These are phyloP conservation scores for Rhimphoctona megacephalus DNA, from an alignment of 2,888 invertebrate genomes.

Conservation along the genomic window DNA sequence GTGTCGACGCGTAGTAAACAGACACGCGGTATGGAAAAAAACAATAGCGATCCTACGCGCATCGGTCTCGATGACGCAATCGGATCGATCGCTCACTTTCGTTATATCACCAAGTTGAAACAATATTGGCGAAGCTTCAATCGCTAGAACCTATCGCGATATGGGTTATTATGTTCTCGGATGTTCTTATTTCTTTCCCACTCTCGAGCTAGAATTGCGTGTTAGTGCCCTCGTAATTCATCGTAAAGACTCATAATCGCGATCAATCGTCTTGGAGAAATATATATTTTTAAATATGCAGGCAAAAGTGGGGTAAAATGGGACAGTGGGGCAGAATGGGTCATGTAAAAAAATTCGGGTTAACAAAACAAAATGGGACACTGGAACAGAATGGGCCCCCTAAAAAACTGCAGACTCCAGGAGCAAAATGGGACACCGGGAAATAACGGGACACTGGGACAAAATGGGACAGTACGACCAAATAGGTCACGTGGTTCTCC, in stretches of 20 bases:
- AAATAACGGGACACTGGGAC: too few relatives aligned
- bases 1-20: slow-evolving; percentile 1
- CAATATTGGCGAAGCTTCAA: slow-evolving; percentile 9
- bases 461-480: too few relatives aligned
- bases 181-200: not conserved
- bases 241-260: slow-evolving; percentile 26
- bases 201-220: slow-evolving; percentile 30
- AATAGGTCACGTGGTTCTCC: too few relatives aligned
- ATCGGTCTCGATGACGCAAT: slow-evolving; percentile 44
- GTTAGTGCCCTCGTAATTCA: slow-evolving; percentile 50
- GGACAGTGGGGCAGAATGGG: too few relatives aligned
- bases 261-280: slow-evolving; percentile 29
- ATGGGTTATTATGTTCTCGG: not conserved
- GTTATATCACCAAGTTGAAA: not conserved
- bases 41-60: not conserved
- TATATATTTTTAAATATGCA: not conserved
- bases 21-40: slow-evolving; percentile 16
- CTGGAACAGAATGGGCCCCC: too few relatives aligned
- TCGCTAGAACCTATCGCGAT: not conserved
- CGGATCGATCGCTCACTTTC: slow-evolving; percentile 22
- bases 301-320: not conserved
- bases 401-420: too few relatives aligned
- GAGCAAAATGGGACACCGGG: too few relatives aligned
- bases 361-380: too few relatives aligned
- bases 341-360: too few relatives aligned